Conservation (phyloP, 2,888 invertebrate genomes). For the Trissoscelio sp. region DNA sequence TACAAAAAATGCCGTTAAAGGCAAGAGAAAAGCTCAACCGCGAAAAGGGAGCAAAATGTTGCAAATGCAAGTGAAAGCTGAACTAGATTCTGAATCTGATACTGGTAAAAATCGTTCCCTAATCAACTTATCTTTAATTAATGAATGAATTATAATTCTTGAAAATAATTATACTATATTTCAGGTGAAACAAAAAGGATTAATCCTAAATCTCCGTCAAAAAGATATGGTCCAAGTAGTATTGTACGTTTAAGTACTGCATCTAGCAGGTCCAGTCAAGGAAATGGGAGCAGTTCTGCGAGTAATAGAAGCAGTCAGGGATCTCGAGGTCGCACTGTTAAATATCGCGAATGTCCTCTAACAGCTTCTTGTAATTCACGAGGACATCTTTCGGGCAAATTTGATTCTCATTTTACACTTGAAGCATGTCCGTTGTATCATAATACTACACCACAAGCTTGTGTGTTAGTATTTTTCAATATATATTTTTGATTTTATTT, state of each 20-base stretch:
- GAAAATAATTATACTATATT: neutral
- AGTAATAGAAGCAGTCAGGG: conserved; percentile 72
- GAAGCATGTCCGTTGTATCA: conserved; percentile 97
- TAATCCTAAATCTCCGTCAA: conserved; percentile 87
- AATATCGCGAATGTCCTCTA: conserved; percentile 92
- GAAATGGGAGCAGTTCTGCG: conserved; percentile 72
- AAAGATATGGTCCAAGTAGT: conserved; percentile 84
- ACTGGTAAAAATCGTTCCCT: conserved; percentile 83
- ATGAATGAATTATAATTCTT: too few species aligned
- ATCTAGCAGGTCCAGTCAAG: conserved; percentile 76
- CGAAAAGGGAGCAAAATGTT: conserved; percentile 80
- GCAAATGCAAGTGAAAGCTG: conserved; percentile 83
- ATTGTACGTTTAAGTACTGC: conserved; percentile 80
- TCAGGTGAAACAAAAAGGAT: conserved; percentile 83
- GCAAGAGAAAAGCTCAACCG: conserved; percentile 78
- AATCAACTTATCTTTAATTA: too few species aligned
- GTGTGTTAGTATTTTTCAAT: conserved; percentile 84
- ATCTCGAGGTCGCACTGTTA: conserved; percentile 78
- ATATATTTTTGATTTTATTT: conserved; percentile 1
- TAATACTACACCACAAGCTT: conserved; percentile 90
- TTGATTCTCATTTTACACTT: conserved; percentile 92
- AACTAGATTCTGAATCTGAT: conserved; percentile 88
- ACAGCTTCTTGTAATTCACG: conserved; percentile 93
- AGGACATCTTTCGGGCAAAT: conserved; percentile 93
- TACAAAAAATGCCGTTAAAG: conserved; percentile 75